Base-by-base conservation (phyloP, 2,113 vertebrate genomes). In the zebrafish (Danio rerio) region DNA sequence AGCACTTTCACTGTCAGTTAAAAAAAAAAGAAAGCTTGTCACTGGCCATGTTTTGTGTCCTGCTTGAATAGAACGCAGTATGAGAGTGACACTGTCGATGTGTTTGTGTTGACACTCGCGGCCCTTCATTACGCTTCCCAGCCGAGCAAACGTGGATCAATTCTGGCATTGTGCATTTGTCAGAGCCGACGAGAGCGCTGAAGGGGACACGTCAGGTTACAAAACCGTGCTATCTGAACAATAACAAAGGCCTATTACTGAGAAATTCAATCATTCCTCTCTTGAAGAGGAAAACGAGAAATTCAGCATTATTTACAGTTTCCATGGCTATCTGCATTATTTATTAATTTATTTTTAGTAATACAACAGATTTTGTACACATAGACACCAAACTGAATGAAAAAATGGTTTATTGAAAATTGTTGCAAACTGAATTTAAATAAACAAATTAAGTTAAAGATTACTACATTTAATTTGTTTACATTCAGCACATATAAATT, bases 181-280 rank as follows among this genome's bases (percentile, higher is more conserved):
- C 68, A 78, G 16, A 55, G 59, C 20, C 20, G 3, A 9, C 52
- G 21, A 56, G 31, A 40, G 31, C 5, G 16, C 65, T 76, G 53
- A 50, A 52, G 40, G 4, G 16, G 49, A 85, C 52, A 56, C 15
- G 43, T 52, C 12, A 78, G 43, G 47, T 42, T 63, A 63, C 63
- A 43, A 76, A 71, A 58, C 43, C 42, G 7, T 58, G 6, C 55
- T 75, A 75, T 83, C 45, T 53, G 20, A 50, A 53, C 55, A 70
- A 71, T 40, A 78, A 83, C 15, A 42, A 15, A 69, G 21, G 66
- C 21, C 18, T 61, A 81, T 71, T 20, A 81, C 42, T 20, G 55
- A 81, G 63, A 70, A 80, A 80, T 80, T 45, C 78, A 80, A 70
- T 80, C 78, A 81, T 71, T 80, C 66, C 31, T 31, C 55, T 59